Base-by-base conservation (phyloP, 2,113 vertebrate genomes). In the Neodontobutis hainanensis region DNA sequence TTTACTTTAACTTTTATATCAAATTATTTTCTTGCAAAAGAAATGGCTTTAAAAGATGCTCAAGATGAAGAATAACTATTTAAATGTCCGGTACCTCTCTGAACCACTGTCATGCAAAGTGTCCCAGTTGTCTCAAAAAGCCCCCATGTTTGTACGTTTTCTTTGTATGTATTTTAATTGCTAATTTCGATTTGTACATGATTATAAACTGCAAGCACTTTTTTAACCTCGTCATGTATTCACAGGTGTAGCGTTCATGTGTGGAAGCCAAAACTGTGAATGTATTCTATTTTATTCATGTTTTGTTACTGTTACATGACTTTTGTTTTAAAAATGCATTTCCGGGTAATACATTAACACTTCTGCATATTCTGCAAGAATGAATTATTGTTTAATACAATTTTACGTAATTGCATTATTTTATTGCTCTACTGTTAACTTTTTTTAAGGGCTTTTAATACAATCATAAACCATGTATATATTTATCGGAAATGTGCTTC, bases 1-100 rank as follows among this genome's bases (percentile, higher is more conserved):
- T 91, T 92, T 89, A 90, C 81, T 87, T 55, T 78, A 87, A 79
- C 46, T 93, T 92, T 92, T 93, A 84, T 90, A 90, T 77, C 78
- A 81, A 77, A 77, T 78, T 79, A 78, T 92, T 90, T 91, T 92
- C 85, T 87, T 92, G 86, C 77, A 77, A 82, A 50, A 77, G 75
- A 85, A 49, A 51, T 32, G 16, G 65, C 40, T 66, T 64, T 63
- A 73, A 27, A 64, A 47, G 70, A 72, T 81, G 72, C 2, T 60
- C 64, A 51, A 55, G 42, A 71, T 57, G 42, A 46, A 70, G 42
- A 64, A 60, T 61, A 46, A 69, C 47, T 60, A 63, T 6, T 62
- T 61, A 40, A 61, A 50, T 44, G 12, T 63, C 52, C 71, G 44
- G 62, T 12, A 80, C 48, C 55, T 58, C 51, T 49, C 61, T 47